A percentile compares a stretch with the other conserved stretches of the same genome.
Conservation (phyloP, 2,113 vertebrate species). For the Marmota flaviventris region DNA sequence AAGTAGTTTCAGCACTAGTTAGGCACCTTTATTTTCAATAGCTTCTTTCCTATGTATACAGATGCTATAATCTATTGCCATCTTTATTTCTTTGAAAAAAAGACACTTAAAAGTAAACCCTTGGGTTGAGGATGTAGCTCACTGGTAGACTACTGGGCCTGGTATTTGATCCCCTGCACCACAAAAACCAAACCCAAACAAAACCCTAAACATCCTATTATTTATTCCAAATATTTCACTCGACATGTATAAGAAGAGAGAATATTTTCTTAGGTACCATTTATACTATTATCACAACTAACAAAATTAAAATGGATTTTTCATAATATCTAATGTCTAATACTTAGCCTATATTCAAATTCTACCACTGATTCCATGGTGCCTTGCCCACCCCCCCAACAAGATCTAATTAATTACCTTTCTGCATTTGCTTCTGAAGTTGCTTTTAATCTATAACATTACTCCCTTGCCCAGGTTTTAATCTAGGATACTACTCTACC, state of each 20-base stretch:
- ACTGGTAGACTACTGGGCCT: not conserved
- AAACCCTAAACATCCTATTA: not conserved
- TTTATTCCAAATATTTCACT: not conserved
- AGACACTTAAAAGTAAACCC: conserved; percentile 15
- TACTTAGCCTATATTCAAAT: not conserved
- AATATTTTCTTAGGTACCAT: not conserved
- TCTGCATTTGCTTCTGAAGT: not conserved
- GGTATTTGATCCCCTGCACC: no score
- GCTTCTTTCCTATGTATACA: not conserved
- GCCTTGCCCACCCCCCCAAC: not conserved
- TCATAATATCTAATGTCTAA: not conserved
- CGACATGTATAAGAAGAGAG: not conserved
- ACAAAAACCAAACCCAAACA: not conserved
- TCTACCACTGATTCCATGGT: not conserved
- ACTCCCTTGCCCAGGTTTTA: not conserved
- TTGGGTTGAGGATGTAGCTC: not conserved
- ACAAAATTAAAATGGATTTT: not conserved
- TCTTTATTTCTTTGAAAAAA: not conserved
- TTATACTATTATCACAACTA: not conserved
- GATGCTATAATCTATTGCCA: not conserved
- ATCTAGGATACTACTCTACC: not conserved
- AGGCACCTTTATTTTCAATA: not conserved
- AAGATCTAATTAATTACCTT: not conserved
- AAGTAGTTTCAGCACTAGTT: not conserved
- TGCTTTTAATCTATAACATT: not conserved